These are phyloP conservation scores for Lutraria lutraria DNA, from an alignment of 2,888 invertebrate species.

Conservation along the genomic window DNA sequence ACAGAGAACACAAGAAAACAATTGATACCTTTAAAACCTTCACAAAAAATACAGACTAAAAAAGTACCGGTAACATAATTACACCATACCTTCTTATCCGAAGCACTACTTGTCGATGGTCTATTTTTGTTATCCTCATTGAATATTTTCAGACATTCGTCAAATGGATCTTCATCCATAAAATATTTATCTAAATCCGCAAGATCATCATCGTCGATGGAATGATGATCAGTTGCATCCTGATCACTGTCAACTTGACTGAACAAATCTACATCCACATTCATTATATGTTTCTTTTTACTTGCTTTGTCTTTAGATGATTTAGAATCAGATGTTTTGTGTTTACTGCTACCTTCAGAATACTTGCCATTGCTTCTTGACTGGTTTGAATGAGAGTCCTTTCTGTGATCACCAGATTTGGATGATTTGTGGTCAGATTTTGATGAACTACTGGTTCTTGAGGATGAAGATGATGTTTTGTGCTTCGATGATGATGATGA, in stretches of 20 bases:
- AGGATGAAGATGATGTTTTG: slow-evolving; percentile 44
- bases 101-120: slow-evolving; percentile 55
- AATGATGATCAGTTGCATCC: slow-evolving; percentile 33
- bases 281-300: slow-evolving; percentile 70
- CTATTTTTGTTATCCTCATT: slow-evolving; percentile 89
- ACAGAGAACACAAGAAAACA: no score
- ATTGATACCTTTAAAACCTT: no score
- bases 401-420: slow-evolving; percentile 29
- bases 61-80: background rate
- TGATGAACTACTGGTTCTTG: slow-evolving; percentile 1
- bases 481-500: slow-evolving; percentile 38
- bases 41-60: no score
- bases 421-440: slow-evolving; percentile 32
- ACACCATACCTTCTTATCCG: slow-evolving; percentile 39
- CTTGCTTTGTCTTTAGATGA: slow-evolving; percentile 28
- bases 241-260: slow-evolving; percentile 72
- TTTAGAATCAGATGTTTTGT: slow-evolving; percentile 25
- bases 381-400: slow-evolving; percentile 22
- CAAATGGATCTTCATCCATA: slow-evolving; percentile 90
- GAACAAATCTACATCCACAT: slow-evolving; percentile 78
- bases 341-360: slow-evolving; percentile 13
- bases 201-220: slow-evolving; percentile 53
- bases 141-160: slow-evolving; percentile 95
- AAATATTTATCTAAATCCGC: slow-evolving; percentile 73
- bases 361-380: slow-evolving; percentile 28